These are phyloP conservation scores for Acleris emargana DNA, from an alignment of 2,888 invertebrate genomes.

Conservation along the genomic window DNA sequence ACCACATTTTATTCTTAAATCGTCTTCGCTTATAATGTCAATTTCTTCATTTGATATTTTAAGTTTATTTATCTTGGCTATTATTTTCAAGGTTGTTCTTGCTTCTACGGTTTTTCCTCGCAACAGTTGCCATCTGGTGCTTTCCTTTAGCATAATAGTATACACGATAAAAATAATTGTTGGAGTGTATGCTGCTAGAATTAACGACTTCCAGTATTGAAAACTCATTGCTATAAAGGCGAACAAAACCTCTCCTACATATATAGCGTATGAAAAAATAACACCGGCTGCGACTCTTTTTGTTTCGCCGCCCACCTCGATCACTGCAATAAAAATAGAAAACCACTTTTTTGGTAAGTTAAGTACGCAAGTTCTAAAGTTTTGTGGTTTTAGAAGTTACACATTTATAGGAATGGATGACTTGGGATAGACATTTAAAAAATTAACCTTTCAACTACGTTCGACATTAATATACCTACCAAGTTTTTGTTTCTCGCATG, in stretches of 20 bases:
- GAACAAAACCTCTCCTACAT: slow-evolving; percentile 65
- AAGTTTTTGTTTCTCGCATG: no score
- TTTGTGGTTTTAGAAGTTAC: no score
- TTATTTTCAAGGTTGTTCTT: slow-evolving; percentile 55
- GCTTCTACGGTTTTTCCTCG: slow-evolving; percentile 60
- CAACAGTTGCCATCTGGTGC: slow-evolving; percentile 68
- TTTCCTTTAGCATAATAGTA: slow-evolving; percentile 58
- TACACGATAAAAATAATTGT: slow-evolving; percentile 59
- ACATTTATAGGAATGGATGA: no score
- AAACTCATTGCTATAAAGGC: slow-evolving; percentile 64
- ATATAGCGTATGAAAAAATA: slow-evolving; percentile 66
- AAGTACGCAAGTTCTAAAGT: no score
- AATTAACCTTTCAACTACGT: no score
- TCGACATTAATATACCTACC: no score
- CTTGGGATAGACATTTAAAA: no score
- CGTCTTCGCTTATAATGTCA: slow-evolving; percentile 53
- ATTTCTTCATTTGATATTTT: slow-evolving; percentile 56
- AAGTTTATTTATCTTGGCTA: slow-evolving; percentile 60
- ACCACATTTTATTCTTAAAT: slow-evolving; percentile 58
- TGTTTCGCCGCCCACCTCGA: slow-evolving; percentile 69
- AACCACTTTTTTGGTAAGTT: neutral
- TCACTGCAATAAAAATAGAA: slow-evolving; percentile 55
- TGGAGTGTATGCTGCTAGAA: slow-evolving; percentile 60
- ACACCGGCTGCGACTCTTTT: slow-evolving; percentile 66
- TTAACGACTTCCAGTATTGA: slow-evolving; percentile 64